These are phyloP conservation scores for Apoda limacodes DNA, from an alignment of 2,888 invertebrate species.

Conservation along the genomic window DNA sequence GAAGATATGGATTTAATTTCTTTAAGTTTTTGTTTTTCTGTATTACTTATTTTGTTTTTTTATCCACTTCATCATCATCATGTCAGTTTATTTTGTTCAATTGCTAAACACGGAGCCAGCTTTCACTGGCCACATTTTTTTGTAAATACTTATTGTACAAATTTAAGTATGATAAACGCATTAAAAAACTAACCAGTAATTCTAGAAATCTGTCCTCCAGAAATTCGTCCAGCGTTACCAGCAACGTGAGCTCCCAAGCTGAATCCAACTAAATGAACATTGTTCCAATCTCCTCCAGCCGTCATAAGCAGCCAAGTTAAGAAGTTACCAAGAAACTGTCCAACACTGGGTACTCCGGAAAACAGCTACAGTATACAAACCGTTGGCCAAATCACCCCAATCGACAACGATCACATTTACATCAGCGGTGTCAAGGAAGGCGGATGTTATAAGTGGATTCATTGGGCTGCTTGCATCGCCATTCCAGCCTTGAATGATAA, in stretches of 20 bases:
- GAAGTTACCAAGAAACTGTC: slow-evolving; percentile 26
- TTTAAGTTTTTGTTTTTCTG: too few relatives aligned
- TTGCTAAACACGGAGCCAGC: too few relatives aligned
- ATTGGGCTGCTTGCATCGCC: slow-evolving; percentile 23
- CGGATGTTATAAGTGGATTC: slow-evolving; percentile 27
- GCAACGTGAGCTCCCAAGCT: slow-evolving; percentile 49
- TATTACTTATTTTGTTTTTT: too few relatives aligned
- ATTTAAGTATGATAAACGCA: too few relatives aligned
- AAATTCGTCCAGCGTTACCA: slow-evolving; percentile 33
- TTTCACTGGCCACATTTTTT: too few relatives aligned
- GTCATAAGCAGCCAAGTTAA: slow-evolving; percentile 34
- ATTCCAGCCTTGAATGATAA: slow-evolving; percentile 36
- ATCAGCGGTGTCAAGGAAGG: slow-evolving; percentile 27
- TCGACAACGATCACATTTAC: slow-evolving; percentile 37
- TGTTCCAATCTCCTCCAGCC: slow-evolving; percentile 35
- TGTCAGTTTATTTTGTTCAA: too few relatives aligned
- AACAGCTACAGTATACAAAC: slow-evolving; percentile 18
- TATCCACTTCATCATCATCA: too few relatives aligned
- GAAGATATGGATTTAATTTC: too few relatives aligned
- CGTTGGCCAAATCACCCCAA: slow-evolving; percentile 27
- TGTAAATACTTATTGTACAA: too few relatives aligned
- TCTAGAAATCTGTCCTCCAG: slow-evolving; percentile 27
- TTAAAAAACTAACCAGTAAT: slow-evolving; percentile 44
- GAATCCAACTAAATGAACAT: slow-evolving; percentile 41
- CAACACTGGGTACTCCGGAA: slow-evolving; percentile 22